phyloP scores from a whole-genome alignment of 2,113 vertebrate species.

The Anhinga rufa region DNA sequence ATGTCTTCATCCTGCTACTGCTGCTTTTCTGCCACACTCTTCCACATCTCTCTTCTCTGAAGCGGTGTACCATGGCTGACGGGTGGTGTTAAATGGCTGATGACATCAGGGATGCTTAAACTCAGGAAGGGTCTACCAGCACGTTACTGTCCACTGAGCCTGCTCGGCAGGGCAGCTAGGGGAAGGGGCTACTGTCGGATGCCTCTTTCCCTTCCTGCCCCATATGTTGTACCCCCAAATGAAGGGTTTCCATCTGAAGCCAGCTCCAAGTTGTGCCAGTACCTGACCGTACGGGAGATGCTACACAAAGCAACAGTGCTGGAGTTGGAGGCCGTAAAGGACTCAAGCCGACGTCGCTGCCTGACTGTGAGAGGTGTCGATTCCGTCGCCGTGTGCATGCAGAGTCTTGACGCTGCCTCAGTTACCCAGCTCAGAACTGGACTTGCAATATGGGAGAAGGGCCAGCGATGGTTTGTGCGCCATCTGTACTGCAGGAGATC shows the following conservation, averaged over 20 bases:
- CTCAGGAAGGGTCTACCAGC: background rate
- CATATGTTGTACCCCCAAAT: background rate
- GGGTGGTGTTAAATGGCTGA: background rate
- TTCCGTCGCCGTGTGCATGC: background rate
- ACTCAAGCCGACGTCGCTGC: background rate
- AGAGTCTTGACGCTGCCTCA: background rate
- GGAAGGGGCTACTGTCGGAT: background rate
- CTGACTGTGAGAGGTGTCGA: background rate
- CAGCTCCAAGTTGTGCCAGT: background rate
- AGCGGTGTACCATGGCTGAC: background rate
- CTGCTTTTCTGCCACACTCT: background rate
- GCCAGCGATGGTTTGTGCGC: background rate
- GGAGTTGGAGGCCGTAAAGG: rapidly evolving
- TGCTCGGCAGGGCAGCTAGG: background rate
- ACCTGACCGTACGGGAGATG: rapidly evolving
- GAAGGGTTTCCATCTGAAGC: background rate
- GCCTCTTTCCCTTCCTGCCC: background rate
- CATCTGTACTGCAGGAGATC: background rate
- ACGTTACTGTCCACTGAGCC: background rate
- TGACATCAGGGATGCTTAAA: background rate
- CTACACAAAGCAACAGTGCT: rapidly evolving
- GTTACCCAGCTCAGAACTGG: background rate
- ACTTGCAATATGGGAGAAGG: background rate
- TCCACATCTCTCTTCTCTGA: background rate
- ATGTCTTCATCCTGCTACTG: background rate